Percentiles rank a stretch among this genome's conserved stretches.
Conservation (phyloP, 2,113 vertebrate species). For the Sapajus apella region DNA sequence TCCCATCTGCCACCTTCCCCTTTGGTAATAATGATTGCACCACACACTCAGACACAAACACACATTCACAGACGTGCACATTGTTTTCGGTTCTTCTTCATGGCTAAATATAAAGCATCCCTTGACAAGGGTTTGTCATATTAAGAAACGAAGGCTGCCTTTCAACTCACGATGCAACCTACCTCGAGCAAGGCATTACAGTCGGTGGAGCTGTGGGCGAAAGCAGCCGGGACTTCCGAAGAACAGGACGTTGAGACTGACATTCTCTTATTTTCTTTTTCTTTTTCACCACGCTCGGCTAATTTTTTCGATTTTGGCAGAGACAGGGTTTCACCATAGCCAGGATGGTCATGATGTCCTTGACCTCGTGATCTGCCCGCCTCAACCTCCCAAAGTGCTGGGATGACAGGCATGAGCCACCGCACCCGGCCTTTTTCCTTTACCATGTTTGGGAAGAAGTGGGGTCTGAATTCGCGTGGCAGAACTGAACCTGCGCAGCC, state of each 20-base stretch:
- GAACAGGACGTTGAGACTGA: background rate
- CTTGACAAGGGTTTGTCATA: background rate
- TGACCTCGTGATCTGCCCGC: no score
- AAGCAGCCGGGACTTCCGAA: background rate
- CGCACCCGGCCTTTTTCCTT: background rate
- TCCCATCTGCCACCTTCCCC: no score
- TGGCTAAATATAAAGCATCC: conserved; percentile 14
- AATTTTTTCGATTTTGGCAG: background rate
- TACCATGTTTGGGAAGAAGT: background rate
- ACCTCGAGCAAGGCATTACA: background rate
- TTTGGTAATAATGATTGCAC: background rate
- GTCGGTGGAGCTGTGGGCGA: background rate
- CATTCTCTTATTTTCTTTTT: background rate
- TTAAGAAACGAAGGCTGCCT: conserved; percentile 47
- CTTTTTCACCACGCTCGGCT: background rate
- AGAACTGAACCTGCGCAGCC: no score
- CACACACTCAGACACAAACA: background rate
- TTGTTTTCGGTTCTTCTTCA: background rate
- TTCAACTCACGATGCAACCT: background rate
- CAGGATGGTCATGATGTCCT: no score
- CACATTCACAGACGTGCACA: background rate
- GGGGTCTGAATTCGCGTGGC: background rate
- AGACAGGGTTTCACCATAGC: no score
- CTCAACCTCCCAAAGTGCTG: no score
- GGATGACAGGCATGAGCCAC: no score